These are phyloP conservation scores for Micronisus gabar DNA, from an alignment of 2,113 vertebrate species.

Conservation along the genomic window DNA sequence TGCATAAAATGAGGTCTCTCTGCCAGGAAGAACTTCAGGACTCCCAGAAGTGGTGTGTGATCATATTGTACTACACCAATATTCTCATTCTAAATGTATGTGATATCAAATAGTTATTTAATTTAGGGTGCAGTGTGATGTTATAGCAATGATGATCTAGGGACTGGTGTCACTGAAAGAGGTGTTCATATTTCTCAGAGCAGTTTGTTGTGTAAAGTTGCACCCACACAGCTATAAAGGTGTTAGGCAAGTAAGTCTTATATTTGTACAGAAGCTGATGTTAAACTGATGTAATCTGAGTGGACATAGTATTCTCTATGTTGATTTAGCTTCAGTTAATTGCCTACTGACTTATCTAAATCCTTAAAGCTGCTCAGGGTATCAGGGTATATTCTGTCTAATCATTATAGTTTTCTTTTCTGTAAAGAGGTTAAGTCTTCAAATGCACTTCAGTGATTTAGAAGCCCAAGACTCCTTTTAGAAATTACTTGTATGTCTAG, in stretches of 20 bases:
- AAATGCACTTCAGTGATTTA: neutral
- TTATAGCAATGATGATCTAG: neutral
- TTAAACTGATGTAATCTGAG: neutral
- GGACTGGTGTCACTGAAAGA: neutral
- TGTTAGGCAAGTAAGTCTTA: neutral
- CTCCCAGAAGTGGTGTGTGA: neutral
- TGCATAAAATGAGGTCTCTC: neutral
- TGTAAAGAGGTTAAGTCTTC: neutral
- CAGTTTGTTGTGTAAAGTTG: neutral
- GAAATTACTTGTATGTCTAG: neutral
- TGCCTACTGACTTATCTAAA: neutral
- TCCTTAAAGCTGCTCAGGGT: neutral
- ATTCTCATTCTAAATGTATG: neutral
- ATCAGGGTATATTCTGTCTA: neutral
- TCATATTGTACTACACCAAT: neutral
- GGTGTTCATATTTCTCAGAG: neutral
- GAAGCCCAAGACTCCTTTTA: neutral
- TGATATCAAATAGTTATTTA: neutral
- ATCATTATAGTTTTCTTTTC: neutral
- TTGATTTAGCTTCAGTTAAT: conserved; percentile 12
- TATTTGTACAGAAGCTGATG: neutral
- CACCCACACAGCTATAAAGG: neutral
- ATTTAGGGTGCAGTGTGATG: neutral
- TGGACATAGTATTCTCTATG: neutral
- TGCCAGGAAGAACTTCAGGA: neutral